phyloP scores from a whole-genome alignment of 2,797 vertebrate species.

The Hirundo rustica region DNA sequence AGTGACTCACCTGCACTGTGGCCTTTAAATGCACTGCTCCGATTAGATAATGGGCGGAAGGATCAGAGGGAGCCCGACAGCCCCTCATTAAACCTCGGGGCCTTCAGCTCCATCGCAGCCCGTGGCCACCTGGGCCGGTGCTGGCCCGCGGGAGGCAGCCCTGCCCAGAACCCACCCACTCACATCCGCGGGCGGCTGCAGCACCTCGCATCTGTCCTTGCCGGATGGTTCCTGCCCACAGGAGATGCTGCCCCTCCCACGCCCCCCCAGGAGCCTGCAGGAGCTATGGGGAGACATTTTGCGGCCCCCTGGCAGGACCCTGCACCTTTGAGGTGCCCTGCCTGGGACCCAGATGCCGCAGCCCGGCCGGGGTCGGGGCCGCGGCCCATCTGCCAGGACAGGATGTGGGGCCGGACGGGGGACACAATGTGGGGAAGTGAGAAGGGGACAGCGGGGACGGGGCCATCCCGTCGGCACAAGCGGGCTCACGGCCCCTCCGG shows the following conservation, averaged over 20 bases:
- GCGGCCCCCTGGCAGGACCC: not conserved
- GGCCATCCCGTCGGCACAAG: not conserved
- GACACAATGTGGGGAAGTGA: slow-evolving; percentile 5
- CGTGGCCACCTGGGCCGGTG: not conserved
- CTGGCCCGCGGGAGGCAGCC: not conserved
- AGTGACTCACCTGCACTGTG: slow-evolving; percentile 42
- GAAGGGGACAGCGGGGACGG: not conserved
- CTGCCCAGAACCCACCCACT: not conserved
- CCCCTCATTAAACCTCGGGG: not conserved
- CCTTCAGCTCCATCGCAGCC: not conserved
- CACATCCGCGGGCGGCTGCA: not conserved
- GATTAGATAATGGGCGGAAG: slow-evolving; percentile 54
- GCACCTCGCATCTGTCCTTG: not conserved
- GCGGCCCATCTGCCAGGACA: not conserved
- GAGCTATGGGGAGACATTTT: not conserved
- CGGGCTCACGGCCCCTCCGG: not conserved
- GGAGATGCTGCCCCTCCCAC: not conserved
- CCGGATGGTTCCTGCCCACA: not conserved
- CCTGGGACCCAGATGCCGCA: not conserved
- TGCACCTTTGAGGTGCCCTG: not conserved
- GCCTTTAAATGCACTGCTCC: slow-evolving; percentile 36
- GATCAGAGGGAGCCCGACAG: slow-evolving; percentile 8
- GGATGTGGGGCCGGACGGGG: not conserved
- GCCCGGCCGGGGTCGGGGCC: not conserved
- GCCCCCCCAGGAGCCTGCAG: not conserved